Base-by-base conservation (phyloP, 2,888 invertebrate genomes). In the Orthosia gothica region DNA sequence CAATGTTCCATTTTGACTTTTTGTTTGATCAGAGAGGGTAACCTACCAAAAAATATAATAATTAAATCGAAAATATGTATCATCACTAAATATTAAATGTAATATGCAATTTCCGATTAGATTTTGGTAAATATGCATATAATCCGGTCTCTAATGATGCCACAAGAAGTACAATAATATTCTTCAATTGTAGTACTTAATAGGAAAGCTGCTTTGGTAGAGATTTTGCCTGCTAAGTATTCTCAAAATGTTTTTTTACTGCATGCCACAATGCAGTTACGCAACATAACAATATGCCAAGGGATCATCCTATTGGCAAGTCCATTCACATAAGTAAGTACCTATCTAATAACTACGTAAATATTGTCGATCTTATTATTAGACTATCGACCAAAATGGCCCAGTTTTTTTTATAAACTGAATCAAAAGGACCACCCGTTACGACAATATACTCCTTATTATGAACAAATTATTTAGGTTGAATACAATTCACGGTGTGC, bases 401-500 rank as follows among this genome's bases (percentile, higher is more conserved):
- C 7, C 32, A 32, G 32, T 32, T n/a, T n/a, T n/a, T n/a, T n/a
- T n/a, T 7, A 32, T 7, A 32, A 7, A 9, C 40, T 40, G 40
- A 40, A 40, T 40, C 40, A 40, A 20, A 12, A 59, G 49, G 32
- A 73, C 74, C 74, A 59, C 54, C 47, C 11, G 7, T n/a, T 15
- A 50, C 16, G 49, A 55, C 15, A 58, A 7, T 15, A 2, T 16
- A 45, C 9, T 49, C 23, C 9, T 11, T n/a, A 62, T 3, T 16
- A 59, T 7, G 4, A 13, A 32, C 32, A 26, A 20, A 52, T 52
- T 40, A 52, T 79, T 32, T 15, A 54, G 23, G 16, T n/a, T 50
- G 32, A 45, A 59, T 20, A 57, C 57, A 70, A 70, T 64, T 59
- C 26, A 15, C 70, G 47, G 47, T 23, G 67, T 40, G 66, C 49